Percentiles rank a stretch among this genome's conserved stretches.
phyloP scores from a whole-genome alignment of 2,888 invertebrate species.

The Coleophora deauratella region DNA sequence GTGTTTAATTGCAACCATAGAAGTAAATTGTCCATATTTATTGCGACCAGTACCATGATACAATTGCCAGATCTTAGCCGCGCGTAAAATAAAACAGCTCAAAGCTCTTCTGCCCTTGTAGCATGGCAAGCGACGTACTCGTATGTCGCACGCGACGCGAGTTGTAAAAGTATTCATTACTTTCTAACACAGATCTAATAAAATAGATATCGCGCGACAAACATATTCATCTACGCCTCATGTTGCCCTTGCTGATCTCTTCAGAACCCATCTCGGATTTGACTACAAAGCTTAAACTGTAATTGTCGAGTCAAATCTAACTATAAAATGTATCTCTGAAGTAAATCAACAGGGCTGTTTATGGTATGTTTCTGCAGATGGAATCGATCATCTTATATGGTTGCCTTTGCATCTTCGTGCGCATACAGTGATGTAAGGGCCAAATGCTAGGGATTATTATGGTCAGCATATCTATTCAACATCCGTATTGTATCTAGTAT shows the following conservation, averaged over 20 bases:
- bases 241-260: too few species aligned
- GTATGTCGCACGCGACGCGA: too few species aligned
- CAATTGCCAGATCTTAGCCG: constrained; percentile 17
- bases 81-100: too few species aligned
- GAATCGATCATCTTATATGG: too few species aligned
- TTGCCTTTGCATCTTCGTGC: too few species aligned
- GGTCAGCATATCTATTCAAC: constrained; percentile 1
- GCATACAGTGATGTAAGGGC: constrained; percentile 6
- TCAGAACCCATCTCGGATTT: constrained; percentile 10
- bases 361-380: too few species aligned
- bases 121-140: too few species aligned
- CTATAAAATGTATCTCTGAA: not conserved
- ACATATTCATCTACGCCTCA: too few species aligned
- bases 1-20: constrained; percentile 28
- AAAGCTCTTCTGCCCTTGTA: too few species aligned
- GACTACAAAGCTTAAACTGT: constrained; percentile 10
- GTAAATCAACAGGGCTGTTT: not conserved
- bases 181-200: too few species aligned
- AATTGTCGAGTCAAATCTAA: constrained; percentile 6
- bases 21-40: constrained; percentile 20
- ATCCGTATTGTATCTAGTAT: constrained; percentile 2
- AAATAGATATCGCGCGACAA: too few species aligned
- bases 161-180: too few species aligned
- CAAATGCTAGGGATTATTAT: constrained; percentile 3
- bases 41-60: constrained; percentile 20